Evolutionary conservation across 2,888 invertebrate genomes (phyloP), one percentile per base, ranked within the genome.

Genomic region (Polia nebulosa): DNA sequence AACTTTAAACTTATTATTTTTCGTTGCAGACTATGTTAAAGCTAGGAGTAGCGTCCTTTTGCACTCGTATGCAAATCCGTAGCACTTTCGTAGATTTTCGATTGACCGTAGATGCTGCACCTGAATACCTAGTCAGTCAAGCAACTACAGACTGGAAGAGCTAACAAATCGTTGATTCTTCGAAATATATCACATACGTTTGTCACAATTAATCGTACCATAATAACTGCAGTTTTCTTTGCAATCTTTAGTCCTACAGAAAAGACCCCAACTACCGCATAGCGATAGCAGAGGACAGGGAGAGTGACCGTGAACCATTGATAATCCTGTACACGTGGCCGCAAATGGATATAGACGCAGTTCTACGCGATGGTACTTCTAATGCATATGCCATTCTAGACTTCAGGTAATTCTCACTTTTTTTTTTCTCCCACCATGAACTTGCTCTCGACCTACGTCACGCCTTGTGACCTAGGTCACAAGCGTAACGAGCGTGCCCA

Each of bases 261-360:
- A 85, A 83, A 70, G 94, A 93, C 76, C 93, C 92, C 8, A 91
- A 92, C 80, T 94, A 94, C 70, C 97, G 97, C 76, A 96, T 99
- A 85, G 98, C 98, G 0, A 96, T 99, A n/a, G 99, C 97, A 1
- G 99, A 99, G 93, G 93, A 91, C 11, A 90, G 90, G 39, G 93
- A 96, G 65, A 91, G 91, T 0, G 76, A 97, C 0, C 86, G 87
- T 0, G 93, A 96, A 9, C 98, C 99, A 0, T 94, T 97, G 17
- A 97, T 99, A 78, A 96, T 98, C 39, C 95, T 99, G 51, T 99
- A 98, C 89, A 97, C 97, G 64, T 99, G 97, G 97, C 99, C 99
- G 0, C 96, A 96, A 64, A 96, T 98, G 93, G 96, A 97, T 60
- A 96, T 98, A 9, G 96, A 97, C 55, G 96, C 97, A 4, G 96